phyloP scores from a whole-genome alignment of 2,888 invertebrate genomes.

The Mimas tiliae region DNA sequence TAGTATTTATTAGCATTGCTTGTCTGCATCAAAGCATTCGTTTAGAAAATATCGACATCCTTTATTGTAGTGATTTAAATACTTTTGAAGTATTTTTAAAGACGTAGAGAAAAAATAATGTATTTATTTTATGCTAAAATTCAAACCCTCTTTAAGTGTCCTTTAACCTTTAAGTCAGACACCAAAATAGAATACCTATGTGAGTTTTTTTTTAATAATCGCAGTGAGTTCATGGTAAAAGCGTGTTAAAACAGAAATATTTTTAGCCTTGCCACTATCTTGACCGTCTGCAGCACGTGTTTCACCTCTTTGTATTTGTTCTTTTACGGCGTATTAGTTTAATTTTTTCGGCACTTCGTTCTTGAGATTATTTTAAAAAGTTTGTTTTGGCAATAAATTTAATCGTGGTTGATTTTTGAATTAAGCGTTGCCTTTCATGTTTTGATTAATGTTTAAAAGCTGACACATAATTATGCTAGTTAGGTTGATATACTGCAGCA shows the following conservation, averaged over 20 bases:
- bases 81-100: background rate
- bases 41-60: background rate
- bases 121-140: background rate
- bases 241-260: constrained; percentile 1
- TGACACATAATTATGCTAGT: too few relatives aligned
- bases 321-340: constrained; percentile 10
- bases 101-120: too few relatives aligned
- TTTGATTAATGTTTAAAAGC: background rate
- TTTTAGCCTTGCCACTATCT: constrained; percentile 22
- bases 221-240: constrained; percentile 19
- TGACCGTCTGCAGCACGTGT: constrained; percentile 15
- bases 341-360: constrained; percentile 3
- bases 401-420: background rate
- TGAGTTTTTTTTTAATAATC: constrained; percentile 5
- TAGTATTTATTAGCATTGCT: constrained; percentile 1
- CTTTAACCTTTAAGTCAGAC: background rate
- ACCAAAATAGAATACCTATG: background rate
- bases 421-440: background rate
- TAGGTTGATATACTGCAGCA: too few relatives aligned
- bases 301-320: constrained; percentile 14
- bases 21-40: background rate
- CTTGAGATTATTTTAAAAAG: background rate
- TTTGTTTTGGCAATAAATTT: constrained; percentile 19
- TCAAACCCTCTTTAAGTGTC: background rate
- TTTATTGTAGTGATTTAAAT: background rate